phyloP scores from a whole-genome alignment of 2,797 vertebrate species.

The Spinus olivaceus region DNA sequence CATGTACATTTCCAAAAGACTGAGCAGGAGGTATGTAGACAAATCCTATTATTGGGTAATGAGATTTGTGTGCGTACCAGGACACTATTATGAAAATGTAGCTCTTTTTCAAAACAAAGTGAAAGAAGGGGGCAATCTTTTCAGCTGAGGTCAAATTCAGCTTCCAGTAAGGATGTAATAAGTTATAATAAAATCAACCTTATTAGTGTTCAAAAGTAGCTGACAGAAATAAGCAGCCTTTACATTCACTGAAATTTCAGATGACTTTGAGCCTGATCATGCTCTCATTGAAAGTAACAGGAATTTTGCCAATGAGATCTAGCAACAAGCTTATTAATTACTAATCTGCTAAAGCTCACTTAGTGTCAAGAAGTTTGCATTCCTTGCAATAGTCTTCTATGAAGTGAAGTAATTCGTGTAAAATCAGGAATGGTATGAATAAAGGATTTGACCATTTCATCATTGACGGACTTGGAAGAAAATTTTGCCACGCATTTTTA shows the following conservation, averaged over 20 bases:
- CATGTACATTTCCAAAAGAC: slow-evolving; percentile 63
- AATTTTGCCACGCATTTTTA: not conserved
- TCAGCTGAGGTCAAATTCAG: slow-evolving; percentile 61
- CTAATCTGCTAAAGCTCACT: not conserved
- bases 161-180: slow-evolving; percentile 63
- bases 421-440: not conserved
- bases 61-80: slow-evolving; percentile 66
- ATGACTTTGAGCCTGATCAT: slow-evolving; percentile 1
- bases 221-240: slow-evolving; percentile 51
- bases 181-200: slow-evolving; percentile 63
- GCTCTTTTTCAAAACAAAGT: slow-evolving; percentile 58
- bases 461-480: not conserved
- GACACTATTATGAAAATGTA: slow-evolving; percentile 69
- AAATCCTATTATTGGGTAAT: slow-evolving; percentile 78
- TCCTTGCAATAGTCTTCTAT: not conserved
- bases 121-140: slow-evolving; percentile 49
- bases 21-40: slow-evolving; percentile 70
- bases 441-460: not conserved
- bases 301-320: not conserved
- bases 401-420: not conserved
- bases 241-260: slow-evolving; percentile 30
- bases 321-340: not conserved
- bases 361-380: not conserved
- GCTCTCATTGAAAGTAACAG: not conserved
- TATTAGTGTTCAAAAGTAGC: slow-evolving; percentile 40